Evolutionary conservation across 2,888 invertebrate species (phyloP).

Genomic region (Eudasyphora cyanicolor): DNA sequence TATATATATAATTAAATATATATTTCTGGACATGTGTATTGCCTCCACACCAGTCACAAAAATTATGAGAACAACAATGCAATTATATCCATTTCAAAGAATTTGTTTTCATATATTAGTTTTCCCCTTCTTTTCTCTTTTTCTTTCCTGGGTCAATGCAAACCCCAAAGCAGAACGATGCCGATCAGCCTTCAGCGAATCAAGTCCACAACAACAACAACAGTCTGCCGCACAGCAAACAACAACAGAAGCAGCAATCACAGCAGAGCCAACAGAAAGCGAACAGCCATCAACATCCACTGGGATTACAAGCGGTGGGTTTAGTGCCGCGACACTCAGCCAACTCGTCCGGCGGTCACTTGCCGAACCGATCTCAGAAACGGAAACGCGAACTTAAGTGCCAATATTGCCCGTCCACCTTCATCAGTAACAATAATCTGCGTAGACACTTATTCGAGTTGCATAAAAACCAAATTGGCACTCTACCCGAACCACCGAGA

Average conservation of each 20-base stretch:
- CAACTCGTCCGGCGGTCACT: slow-evolving; percentile 55
- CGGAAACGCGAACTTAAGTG: slow-evolving; percentile 79
- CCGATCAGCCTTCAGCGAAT: slow-evolving; percentile 59
- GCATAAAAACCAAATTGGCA: slow-evolving; percentile 78
- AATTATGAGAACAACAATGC: slow-evolving; percentile 67
- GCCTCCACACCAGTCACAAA: slow-evolving; percentile 79
- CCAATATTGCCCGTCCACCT: slow-evolving; percentile 79
- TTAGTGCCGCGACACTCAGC: slow-evolving; percentile 74
- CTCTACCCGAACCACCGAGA: slow-evolving; percentile 75
- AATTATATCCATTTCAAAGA: slow-evolving; percentile 36
- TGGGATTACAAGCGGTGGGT: slow-evolving; percentile 77
- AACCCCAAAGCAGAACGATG: slow-evolving; percentile 53
- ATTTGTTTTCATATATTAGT: slow-evolving; percentile 62
- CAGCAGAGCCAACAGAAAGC: slow-evolving; percentile 69
- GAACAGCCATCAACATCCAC: slow-evolving; percentile 72
- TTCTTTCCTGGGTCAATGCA: not conserved
- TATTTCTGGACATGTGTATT: slow-evolving; percentile 65
- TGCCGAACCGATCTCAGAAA: slow-evolving; percentile 72
- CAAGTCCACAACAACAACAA: slow-evolving; percentile 50
- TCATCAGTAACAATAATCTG: slow-evolving; percentile 79
- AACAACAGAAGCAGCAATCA: slow-evolving; percentile 61
- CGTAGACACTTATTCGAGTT: slow-evolving; percentile 79
- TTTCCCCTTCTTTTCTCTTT: slow-evolving; percentile 49
- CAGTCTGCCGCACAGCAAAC: slow-evolving; percentile 60
- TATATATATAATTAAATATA: no score